Conservation (phyloP, 1,140 invertebrate species). For the Andrena cerasifolii region DNA sequence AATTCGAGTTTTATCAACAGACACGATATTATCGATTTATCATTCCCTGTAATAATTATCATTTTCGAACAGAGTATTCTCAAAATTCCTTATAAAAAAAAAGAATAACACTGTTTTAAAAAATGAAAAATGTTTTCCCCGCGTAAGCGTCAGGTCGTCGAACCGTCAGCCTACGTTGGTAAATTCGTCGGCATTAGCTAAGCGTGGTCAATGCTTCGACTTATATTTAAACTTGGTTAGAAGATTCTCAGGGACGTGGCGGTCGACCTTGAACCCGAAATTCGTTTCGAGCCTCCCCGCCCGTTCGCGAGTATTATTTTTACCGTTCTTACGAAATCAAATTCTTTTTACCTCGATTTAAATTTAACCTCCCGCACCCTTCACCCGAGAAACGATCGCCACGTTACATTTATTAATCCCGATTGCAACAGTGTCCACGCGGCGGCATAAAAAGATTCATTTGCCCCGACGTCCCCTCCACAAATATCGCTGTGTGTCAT, state of each 20-base stretch:
- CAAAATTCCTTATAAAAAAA: too few relatives aligned
- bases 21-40: background rate
- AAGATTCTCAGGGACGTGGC: background rate
- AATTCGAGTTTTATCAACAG: too few relatives aligned
- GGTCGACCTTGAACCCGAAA: slow-evolving; percentile 46
- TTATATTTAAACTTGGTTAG: slow-evolving; percentile 31
- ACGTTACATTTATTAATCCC: background rate
- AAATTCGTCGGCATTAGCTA: slow-evolving; percentile 45
- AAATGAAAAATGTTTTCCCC: background rate
- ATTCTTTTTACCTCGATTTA: background rate
- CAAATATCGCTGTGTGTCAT: background rate
- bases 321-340: background rate
- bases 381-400: background rate
- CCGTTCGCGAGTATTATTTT: background rate
- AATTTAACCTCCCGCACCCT: background rate
- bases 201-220: slow-evolving; percentile 20
- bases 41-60: background rate
- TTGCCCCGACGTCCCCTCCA: background rate
- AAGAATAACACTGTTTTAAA: too few relatives aligned
- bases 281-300: slow-evolving; percentile 7
- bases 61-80: background rate
- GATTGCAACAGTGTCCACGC: background rate
- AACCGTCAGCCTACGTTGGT: slow-evolving; percentile 11
- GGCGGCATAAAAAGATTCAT: background rate
- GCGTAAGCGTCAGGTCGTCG: background rate